Conservation (phyloP, 2,888 invertebrate species). For the Trachelus tabidus region DNA sequence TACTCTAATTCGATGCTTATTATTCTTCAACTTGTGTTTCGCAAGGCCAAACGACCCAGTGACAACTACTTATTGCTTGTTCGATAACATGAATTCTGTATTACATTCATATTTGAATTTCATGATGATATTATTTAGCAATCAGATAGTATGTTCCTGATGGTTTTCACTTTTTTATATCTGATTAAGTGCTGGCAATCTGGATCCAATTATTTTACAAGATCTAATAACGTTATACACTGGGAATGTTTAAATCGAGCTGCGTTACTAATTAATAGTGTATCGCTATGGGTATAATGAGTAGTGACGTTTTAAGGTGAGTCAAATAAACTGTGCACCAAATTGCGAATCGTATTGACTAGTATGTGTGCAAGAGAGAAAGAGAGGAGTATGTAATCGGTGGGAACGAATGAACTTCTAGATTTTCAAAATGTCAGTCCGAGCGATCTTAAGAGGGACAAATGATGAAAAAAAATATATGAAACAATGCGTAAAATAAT, state of each 20-base stretch:
- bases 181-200: background rate
- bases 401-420: background rate
- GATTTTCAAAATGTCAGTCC: background rate
- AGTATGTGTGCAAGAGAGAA: background rate
- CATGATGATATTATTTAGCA: background rate
- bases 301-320: background rate
- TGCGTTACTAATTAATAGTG: background rate
- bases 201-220: background rate
- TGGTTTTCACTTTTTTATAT: background rate
- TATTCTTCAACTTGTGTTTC: background rate
- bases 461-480: background rate
- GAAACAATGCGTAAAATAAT: slow-evolving; percentile 18
- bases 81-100: too few relatives aligned
- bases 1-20: background rate
- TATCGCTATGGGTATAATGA: background rate
- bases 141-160: background rate
- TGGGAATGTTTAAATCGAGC: background rate
- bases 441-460: background rate
- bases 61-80: background rate
- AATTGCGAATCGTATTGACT: background rate
- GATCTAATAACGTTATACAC: background rate
- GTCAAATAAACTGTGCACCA: background rate
- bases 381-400: background rate
- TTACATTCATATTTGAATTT: background rate
- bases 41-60: background rate